Base-by-base conservation (phyloP, 2,797 vertebrate species). In the Zalophus californianus region DNA sequence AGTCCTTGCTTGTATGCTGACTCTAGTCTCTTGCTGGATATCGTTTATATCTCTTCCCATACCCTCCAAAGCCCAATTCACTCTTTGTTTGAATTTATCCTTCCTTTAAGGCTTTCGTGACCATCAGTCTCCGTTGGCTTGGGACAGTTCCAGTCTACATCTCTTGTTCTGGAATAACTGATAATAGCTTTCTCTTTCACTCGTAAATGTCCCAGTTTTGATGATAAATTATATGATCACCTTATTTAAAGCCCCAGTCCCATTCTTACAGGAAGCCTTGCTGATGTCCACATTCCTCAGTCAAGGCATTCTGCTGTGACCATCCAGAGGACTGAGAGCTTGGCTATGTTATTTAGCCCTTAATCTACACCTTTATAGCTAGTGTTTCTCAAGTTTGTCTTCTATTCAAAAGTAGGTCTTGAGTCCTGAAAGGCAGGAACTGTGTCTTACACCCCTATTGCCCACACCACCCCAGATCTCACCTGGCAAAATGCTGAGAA, bases 401-500 rank as follows among this genome's bases (percentile, higher is more conserved):
- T 90, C 29, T 4, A 29, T 89, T 75, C 5, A 1, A 72, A 82
- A 80, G 25, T 66, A 14, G 32, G 92, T 41, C 48, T 27, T 83
- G 70, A 89, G 52, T 72, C n/a, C 56, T 50, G 13, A 85, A 70
- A 87, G n/a, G 25, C 52, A 90, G 78, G 60, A 15, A 32, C 66
- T 75, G 7, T 70, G 32, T 84, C 56, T 82, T 44, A 58, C 0
- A 62, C 5, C 41, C 48, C 52, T 20, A 1, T 14, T 54, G 29
- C 18, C 7, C 5, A 32, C 3, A 21, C 7, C 0, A 1, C 3
- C 11, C 14, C 16, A 21, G 50, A 58, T 15, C 50, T 27, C 6
- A 50, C 44, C 15, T 35, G 62, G 32, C 2, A 13, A 60, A 82
- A 21, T 72, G 25, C 29, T 60, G 21, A 27, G 10, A 7, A 32